A percentile compares a stretch with the other conserved stretches of the same genome.
These are phyloP conservation scores for Minunthozetes semirufus DNA, from an alignment of 2,888 invertebrate species.

Conservation along the genomic window DNA sequence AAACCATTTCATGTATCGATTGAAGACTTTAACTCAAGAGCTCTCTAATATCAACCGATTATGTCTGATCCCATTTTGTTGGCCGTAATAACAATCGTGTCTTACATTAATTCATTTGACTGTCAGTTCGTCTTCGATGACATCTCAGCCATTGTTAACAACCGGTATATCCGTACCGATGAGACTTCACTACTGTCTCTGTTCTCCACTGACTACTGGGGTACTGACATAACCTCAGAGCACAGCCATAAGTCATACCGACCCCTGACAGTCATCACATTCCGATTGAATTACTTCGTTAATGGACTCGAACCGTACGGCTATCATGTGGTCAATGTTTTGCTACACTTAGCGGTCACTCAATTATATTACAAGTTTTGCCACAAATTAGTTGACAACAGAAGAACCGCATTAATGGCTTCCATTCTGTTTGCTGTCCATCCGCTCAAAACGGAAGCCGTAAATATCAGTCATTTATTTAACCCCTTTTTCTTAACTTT, in stretches of 20 bases:
- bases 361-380: conserved; percentile 71
- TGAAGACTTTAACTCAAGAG: neutral
- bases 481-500: neutral
- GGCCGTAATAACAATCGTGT: conserved; percentile 41
- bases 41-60: neutral
- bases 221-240: conserved; percentile 80
- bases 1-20: neutral
- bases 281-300: conserved; percentile 70
- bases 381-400: conserved; percentile 51
- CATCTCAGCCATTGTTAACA: conserved; percentile 54
- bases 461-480: conserved; percentile 47
- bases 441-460: conserved; percentile 96
- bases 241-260: conserved; percentile 96
- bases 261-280: conserved; percentile 80
- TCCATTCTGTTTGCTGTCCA: conserved; percentile 87
- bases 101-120: conserved; percentile 78
- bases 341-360: conserved; percentile 77
- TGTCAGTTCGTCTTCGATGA: conserved; percentile 96
- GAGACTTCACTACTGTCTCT: conserved; percentile 74
- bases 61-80: conserved; percentile 5
- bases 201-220: conserved; percentile 95
- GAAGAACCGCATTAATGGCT: conserved; percentile 54
- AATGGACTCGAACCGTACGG: conserved; percentile 67
- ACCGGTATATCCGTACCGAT: conserved; percentile 84
- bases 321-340: conserved; percentile 76